Evolutionary conservation across 2,888 invertebrate genomes (phyloP).

Genomic region (Pristionchus arcanus): DNA sequence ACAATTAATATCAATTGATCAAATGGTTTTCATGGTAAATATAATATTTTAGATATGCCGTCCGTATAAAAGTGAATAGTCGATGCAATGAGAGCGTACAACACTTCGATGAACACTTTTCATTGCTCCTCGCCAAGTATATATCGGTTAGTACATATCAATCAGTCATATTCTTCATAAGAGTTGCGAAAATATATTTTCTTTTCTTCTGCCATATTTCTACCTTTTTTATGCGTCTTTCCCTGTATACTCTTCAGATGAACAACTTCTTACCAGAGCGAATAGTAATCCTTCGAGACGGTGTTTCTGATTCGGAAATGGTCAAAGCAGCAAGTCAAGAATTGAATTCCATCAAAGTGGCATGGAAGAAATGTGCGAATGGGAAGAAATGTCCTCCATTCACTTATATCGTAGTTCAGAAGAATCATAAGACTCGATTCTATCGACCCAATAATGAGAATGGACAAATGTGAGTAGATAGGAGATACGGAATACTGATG

Average conservation of each 20-base stretch:
- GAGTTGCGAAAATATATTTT: constrained; percentile 1
- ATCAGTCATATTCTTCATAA: background rate
- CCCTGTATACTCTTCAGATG: constrained; percentile 43
- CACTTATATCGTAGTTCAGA: constrained; percentile 68
- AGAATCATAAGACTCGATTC: constrained; percentile 64
- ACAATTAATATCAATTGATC: background rate
- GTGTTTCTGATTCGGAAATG: constrained; percentile 67
- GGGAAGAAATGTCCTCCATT: constrained; percentile 55
- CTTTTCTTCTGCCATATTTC: too few species aligned
- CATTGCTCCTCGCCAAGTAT: constrained; percentile 41
- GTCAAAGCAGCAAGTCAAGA: constrained; percentile 57
- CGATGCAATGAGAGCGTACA: constrained; percentile 57
- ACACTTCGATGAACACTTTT: constrained; percentile 56
- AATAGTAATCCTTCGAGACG: constrained; percentile 66
- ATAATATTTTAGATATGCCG: constrained; percentile 56
- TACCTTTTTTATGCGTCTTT: too few species aligned
- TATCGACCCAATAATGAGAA: background rate
- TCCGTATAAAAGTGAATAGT: constrained; percentile 54
- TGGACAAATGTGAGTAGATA: background rate
- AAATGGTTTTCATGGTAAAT: too few species aligned
- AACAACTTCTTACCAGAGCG: constrained; percentile 60
- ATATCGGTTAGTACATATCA: background rate
- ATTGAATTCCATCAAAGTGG: constrained; percentile 45
- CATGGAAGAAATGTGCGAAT: constrained; percentile 20
- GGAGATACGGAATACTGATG: background rate